Percentiles rank a stretch among this genome's conserved stretches.
phyloP scores from a whole-genome alignment of 1,140 invertebrate genomes.

The Aphelenchoides avenae region DNA sequence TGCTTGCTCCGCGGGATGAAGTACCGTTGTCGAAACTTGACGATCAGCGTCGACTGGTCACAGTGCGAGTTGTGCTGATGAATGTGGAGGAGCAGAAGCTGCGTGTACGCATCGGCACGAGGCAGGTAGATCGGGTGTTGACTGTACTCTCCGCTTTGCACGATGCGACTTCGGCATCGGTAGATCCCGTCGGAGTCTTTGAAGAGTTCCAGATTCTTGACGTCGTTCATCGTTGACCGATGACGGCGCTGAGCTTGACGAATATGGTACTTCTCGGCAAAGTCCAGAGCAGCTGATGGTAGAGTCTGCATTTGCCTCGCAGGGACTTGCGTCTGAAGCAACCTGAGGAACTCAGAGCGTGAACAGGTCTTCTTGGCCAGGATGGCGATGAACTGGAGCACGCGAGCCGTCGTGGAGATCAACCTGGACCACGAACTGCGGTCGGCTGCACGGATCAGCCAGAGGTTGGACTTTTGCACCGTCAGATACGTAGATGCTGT shows the following conservation, averaged over 20 bases:
- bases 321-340: neutral
- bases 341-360: too few species aligned
- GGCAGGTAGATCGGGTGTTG: slow-evolving; percentile 9
- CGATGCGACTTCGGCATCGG: slow-evolving; percentile 2
- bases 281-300: neutral
- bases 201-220: slow-evolving; percentile 11
- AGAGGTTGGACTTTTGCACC: too few species aligned
- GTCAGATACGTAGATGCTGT: too few species aligned
- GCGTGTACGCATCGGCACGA: slow-evolving; percentile 5
- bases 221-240: slow-evolving; percentile 11
- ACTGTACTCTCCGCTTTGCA: slow-evolving; percentile 5
- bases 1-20: slow-evolving; percentile 14
- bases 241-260: slow-evolving; percentile 11
- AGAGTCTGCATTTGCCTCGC: neutral
- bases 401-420: too few species aligned
- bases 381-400: too few species aligned
- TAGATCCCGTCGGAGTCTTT: slow-evolving; percentile 8
- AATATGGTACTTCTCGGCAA: slow-evolving; percentile 6
- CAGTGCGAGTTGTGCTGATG: slow-evolving; percentile 2
- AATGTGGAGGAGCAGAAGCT: slow-evolving; percentile 10
- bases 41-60: slow-evolving; percentile 1
- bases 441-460: too few species aligned
- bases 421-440: too few species aligned
- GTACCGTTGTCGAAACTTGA: slow-evolving; percentile 7
- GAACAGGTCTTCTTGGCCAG: too few species aligned